Evolutionary conservation across 2,797 vertebrate species (phyloP).

Genomic region (Trichosurus vulpecula): DNA sequence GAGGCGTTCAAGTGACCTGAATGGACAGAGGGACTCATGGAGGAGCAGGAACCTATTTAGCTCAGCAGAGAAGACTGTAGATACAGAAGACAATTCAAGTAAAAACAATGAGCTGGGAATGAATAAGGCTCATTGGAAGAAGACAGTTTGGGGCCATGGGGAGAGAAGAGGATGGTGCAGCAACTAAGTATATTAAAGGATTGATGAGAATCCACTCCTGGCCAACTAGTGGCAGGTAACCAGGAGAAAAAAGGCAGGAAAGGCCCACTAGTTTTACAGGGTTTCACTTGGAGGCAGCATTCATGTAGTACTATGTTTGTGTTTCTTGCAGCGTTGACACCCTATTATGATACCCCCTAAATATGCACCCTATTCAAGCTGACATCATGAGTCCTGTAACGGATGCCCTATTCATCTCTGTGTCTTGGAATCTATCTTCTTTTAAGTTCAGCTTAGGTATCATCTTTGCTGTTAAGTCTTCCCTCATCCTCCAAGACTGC

Average conservation of each 20-base stretch:
- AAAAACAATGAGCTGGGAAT: background rate
- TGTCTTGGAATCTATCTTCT: background rate
- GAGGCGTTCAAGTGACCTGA: background rate
- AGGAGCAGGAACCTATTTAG: background rate
- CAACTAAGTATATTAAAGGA: background rate
- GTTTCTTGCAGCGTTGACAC: background rate
- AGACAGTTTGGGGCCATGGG: background rate
- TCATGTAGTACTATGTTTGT: background rate
- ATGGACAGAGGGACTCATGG: background rate
- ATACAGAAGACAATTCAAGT: background rate
- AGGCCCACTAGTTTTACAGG: background rate
- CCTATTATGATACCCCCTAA: too few relatives aligned
- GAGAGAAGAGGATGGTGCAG: background rate
- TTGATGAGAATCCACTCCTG: background rate
- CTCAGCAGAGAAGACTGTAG: background rate
- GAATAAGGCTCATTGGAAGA: background rate
- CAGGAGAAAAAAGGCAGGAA: background rate
- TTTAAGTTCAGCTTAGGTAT: background rate
- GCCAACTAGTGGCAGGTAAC: background rate
- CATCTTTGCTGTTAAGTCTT: background rate
- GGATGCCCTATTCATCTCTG: background rate
- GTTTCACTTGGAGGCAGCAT: background rate
- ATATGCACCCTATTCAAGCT: background rate
- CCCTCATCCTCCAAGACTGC: background rate
- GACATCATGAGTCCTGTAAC: background rate